phyloP scores from a whole-genome alignment of 2,797 vertebrate genomes.

The Lateolabrax maculatus region DNA sequence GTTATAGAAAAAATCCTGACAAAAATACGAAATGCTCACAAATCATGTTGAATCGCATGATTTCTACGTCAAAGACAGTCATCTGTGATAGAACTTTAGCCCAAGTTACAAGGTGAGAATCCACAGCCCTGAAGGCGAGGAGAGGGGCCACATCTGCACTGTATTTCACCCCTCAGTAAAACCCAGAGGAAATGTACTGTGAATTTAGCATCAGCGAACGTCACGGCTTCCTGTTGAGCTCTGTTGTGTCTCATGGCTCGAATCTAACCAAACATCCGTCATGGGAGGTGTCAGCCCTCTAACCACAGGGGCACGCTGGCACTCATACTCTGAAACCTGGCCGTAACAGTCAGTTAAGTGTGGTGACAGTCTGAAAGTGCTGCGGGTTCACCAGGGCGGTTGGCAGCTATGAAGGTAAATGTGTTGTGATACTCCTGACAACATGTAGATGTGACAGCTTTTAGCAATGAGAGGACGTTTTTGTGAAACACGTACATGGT shows the following conservation, averaged over 20 bases:
- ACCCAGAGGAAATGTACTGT: neutral
- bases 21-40: neutral
- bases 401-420: conserved; percentile 25
- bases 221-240: conserved; percentile 22
- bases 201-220: neutral
- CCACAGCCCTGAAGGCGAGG: neutral
- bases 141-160: neutral
- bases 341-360: neutral
- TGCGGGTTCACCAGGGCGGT: neutral
- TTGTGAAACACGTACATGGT: neutral
- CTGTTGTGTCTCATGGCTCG: neutral
- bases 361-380: neutral
- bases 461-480: neutral
- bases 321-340: neutral
- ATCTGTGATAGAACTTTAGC: neutral
- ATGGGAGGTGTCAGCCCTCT: neutral
- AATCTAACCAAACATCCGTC: conserved; percentile 18
- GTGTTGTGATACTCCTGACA: neutral
- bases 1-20: neutral
- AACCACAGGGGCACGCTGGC: conserved; percentile 6
- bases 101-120: conserved; percentile 3
- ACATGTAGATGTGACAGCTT: neutral
- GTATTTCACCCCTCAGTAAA: conserved; percentile 5
- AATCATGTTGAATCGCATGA: neutral
- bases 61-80: neutral